A percentile compares a stretch with the other conserved stretches of the same genome.
Evolutionary conservation across 1,140 invertebrate species (phyloP).

Genomic region (Parasteatoda tepidariorum): DNA sequence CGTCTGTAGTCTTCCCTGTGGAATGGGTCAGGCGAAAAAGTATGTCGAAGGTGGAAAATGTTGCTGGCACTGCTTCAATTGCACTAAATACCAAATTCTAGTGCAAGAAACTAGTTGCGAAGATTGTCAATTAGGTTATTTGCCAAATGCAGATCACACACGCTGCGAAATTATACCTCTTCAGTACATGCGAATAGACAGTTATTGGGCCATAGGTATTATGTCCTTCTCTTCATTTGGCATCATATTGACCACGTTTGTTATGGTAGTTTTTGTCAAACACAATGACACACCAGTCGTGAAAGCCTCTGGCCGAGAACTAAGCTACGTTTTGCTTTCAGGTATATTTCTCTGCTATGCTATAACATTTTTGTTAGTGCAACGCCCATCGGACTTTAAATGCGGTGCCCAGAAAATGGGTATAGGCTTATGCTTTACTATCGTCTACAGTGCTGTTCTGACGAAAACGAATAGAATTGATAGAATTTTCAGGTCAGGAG

Average conservation of each 20-base stretch:
- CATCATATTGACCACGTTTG: slow-evolving; percentile 67
- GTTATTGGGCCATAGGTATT: slow-evolving; percentile 87
- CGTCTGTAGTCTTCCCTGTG: slow-evolving; percentile 94
- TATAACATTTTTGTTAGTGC: slow-evolving; percentile 84
- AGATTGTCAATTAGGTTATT: slow-evolving; percentile 81
- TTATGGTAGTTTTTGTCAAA: slow-evolving; percentile 75
- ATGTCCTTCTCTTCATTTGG: slow-evolving; percentile 73
- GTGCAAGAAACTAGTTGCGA: slow-evolving; percentile 84
- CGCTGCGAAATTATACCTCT: slow-evolving; percentile 83
- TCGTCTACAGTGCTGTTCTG: slow-evolving; percentile 90
- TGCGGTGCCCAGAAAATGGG: slow-evolving; percentile 70
- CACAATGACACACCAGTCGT: slow-evolving; percentile 90
- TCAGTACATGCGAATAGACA: slow-evolving; percentile 80
- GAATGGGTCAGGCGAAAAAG: slow-evolving; percentile 87
- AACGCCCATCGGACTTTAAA: slow-evolving; percentile 71
- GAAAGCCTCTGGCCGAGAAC: slow-evolving; percentile 87
- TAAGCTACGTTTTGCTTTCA: slow-evolving; percentile 85
- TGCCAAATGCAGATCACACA: slow-evolving; percentile 81
- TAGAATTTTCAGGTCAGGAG: slow-evolving; percentile 89
- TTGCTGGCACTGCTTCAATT: slow-evolving; percentile 97
- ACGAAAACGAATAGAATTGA: slow-evolving; percentile 93
- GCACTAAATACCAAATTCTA: slow-evolving; percentile 89
- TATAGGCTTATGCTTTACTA: slow-evolving; percentile 89
- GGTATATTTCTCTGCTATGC: slow-evolving; percentile 91
- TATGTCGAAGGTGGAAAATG: slow-evolving; percentile 92